These are phyloP conservation scores for Drosophila parabipectinata DNA, from an alignment of 1,140 invertebrate species.

Conservation along the genomic window DNA sequence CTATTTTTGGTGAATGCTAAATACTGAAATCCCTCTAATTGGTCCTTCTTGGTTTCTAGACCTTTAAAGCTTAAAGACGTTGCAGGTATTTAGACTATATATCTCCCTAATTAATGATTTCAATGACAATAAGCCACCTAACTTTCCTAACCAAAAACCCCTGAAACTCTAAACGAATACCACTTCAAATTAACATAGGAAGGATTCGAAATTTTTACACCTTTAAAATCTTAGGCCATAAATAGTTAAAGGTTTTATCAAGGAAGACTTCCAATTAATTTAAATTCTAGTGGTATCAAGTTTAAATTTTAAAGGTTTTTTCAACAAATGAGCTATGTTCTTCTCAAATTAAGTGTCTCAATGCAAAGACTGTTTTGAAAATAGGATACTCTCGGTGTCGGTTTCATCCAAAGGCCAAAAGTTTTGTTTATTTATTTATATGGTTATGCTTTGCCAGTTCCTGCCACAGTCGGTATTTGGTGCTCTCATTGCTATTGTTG, in stretches of 20 bases:
- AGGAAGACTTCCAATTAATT: too few relatives aligned
- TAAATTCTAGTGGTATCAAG: too few relatives aligned
- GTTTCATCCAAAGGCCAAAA: too few relatives aligned
- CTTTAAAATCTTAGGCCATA: neutral
- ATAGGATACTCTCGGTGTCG: neutral
- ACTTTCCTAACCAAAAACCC: constrained; percentile 1
- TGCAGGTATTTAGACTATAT: constrained; percentile 3
- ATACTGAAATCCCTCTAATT: neutral
- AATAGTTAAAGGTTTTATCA: too few relatives aligned
- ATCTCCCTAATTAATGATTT: constrained; percentile 66
- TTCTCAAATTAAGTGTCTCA: too few relatives aligned
- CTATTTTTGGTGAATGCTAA: neutral
- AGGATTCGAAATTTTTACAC: constrained; percentile 20
- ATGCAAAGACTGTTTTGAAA: neutral
- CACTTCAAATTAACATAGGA: constrained; percentile 43
- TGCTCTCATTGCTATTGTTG: constrained; percentile 16
- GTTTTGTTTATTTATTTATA: constrained; percentile 2
- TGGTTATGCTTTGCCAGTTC: constrained; percentile 40
- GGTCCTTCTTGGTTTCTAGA: neutral
- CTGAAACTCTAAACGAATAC: constrained; percentile 24
- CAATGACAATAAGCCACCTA: constrained; percentile 36
- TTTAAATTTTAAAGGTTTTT: too few relatives aligned
- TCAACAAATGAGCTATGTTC: too few relatives aligned
- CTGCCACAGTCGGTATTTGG: constrained; percentile 31
- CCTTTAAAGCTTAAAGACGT: neutral